Evolutionary conservation across 1,140 invertebrate species (phyloP), one percentile per base, ranked within the genome.

Genomic region (Oscheius sp.): DNA sequence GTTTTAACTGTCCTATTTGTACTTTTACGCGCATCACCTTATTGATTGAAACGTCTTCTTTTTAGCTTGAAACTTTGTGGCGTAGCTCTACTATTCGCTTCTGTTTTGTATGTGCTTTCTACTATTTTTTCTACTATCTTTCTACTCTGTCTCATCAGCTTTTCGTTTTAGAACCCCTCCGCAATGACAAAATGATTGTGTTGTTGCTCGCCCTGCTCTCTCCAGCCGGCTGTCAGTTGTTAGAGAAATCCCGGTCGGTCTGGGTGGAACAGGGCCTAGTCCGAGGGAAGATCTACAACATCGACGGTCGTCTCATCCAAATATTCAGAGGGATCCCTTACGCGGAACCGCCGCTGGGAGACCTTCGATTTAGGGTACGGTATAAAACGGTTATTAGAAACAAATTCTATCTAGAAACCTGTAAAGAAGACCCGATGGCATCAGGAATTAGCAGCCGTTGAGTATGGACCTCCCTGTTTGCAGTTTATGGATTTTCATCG

Each of bases 401-500:
- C 20, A n/a, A n/a, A n/a, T 34, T 61, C 26, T n/a, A 64, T 31
- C 31, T 58, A 82, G 81, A 82, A 80, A 64, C 80, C 82, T n/a
- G 68, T 84, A 26, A 79, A 79, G 58, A 84, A 84, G 65, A 34
- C 70, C 28, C 69, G 83, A 45, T 83, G 82, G 82, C 79, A 84
- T 46, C 69, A 74, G 42, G 82, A 83, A 80, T 80, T 77, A 55
- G 34, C 74, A 3, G 82, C 82, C 26, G 76, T 78, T 23, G 82
- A 83, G 34, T 83, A 83, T 61, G 82, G 82, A 1, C 46, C 82
- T 3, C 82, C 82, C 15, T 83, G 82, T 59, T 59, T 84, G 15
- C 82, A 83, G 38, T 83, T 83, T 63, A 83, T 83, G 82, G 82
- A 83, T 55, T 83, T 83, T 61, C 82, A 83, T 45, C 64, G 74